A percentile compares a stretch with the other conserved stretches of the same genome.
Evolutionary conservation across 2,113 vertebrate species (phyloP).

Genomic region (Caracal caracal): DNA sequence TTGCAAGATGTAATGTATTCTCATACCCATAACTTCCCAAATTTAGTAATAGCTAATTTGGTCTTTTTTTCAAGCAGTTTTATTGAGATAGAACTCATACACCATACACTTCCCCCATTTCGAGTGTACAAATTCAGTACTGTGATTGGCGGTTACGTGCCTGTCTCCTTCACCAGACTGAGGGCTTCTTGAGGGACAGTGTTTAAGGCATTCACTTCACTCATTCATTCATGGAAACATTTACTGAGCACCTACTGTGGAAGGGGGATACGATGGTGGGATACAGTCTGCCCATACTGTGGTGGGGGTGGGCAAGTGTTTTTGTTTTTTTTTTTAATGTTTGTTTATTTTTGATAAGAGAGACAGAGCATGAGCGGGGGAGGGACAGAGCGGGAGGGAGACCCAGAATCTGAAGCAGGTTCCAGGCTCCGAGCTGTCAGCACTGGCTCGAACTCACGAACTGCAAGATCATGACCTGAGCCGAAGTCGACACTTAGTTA

Average conservation of each 20-base stretch:
- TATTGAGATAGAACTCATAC: neutral
- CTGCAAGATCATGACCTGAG: no score
- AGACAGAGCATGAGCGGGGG: no score
- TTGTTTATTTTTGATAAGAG: no score
- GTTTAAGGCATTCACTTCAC: neutral
- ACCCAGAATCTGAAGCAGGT: no score
- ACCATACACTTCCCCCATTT: neutral
- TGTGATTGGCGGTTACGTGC: fast-evolving
- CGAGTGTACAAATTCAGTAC: neutral
- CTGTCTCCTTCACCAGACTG: neutral
- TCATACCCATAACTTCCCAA: neutral
- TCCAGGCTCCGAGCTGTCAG: no score
- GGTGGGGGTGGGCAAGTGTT: no score
- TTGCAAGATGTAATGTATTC: neutral
- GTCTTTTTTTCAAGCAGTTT: neutral
- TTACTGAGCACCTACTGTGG: neutral
- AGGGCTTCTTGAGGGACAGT: neutral
- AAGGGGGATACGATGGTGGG: no score
- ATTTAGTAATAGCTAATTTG: neutral
- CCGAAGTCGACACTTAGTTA: no score
- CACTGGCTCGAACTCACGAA: no score
- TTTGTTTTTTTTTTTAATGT: no score
- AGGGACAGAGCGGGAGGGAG: no score
- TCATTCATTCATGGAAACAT: neutral
- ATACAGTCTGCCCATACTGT: neutral